phyloP scores from a whole-genome alignment of 2,113 vertebrate genomes.

The Dermatemys mawii region DNA sequence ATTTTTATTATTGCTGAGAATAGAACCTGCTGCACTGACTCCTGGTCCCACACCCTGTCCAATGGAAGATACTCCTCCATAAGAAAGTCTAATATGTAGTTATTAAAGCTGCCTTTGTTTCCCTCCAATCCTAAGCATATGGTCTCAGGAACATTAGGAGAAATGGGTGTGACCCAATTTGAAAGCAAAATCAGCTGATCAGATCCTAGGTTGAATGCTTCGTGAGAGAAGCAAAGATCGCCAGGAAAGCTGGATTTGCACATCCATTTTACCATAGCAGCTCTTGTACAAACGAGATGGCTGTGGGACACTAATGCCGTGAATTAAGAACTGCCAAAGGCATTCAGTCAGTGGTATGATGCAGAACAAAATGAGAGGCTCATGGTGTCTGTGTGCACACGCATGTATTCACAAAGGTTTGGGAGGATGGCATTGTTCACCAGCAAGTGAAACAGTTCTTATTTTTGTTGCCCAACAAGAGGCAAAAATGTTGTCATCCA shows the following conservation, averaged over 20 bases:
- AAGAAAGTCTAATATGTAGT: not conserved
- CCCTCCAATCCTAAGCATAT: not conserved
- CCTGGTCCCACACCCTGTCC: not conserved
- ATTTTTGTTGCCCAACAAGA: not conserved
- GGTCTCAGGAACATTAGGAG: not conserved
- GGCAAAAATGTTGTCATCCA: not conserved
- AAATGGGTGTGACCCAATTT: not conserved
- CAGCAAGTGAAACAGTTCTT: not conserved
- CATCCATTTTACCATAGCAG: not conserved
- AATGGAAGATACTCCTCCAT: not conserved
- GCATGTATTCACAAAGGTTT: not conserved
- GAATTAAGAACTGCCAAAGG: not conserved
- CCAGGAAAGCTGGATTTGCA: not conserved
- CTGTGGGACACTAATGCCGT: not conserved
- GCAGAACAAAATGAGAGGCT: constrained; percentile 1
- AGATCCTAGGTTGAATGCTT: not conserved
- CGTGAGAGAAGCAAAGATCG: not conserved
- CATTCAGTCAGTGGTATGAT: not conserved
- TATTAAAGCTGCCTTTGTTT: not conserved
- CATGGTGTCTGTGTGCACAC: not conserved
- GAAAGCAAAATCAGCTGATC: not conserved
- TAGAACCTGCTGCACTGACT: not conserved
- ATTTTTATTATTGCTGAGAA: not conserved
- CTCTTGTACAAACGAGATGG: not conserved
- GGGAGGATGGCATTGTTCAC: not conserved